Percentiles rank a stretch among this genome's conserved stretches.
phyloP scores from a whole-genome alignment of 2,888 invertebrate genomes.

The Eilema sororculum region DNA sequence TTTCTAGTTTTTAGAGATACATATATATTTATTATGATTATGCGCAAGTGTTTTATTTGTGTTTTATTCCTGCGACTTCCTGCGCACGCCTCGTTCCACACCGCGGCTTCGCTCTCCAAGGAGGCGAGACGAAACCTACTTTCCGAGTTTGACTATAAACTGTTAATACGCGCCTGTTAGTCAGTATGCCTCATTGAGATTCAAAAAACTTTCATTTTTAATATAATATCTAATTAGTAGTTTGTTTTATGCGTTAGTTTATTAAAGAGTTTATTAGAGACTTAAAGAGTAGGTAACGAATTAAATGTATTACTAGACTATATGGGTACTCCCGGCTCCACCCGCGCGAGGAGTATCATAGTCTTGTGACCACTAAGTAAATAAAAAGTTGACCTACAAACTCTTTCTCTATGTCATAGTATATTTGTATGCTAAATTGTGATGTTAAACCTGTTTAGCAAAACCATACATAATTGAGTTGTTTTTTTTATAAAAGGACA shows the following conservation, averaged over 20 bases:
- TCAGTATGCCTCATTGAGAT: not conserved
- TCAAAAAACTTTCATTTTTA: slow-evolving; percentile 6
- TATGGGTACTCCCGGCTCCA: not conserved
- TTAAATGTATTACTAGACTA: not conserved
- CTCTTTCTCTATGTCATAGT: too few relatives aligned
- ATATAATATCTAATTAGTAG: not conserved
- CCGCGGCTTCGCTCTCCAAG: slow-evolving; percentile 30
- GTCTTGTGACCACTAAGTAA: too few relatives aligned
- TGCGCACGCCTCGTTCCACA: slow-evolving; percentile 66
- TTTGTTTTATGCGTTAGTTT: not conserved
- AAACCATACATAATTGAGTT: too few relatives aligned
- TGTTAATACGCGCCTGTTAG: not conserved
- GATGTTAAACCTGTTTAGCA: too few relatives aligned
- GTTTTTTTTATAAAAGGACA: too few relatives aligned
- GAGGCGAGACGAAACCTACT: slow-evolving; percentile 27
- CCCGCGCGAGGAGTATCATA: not conserved
- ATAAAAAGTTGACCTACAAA: too few relatives aligned
- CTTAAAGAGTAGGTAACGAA: not conserved
- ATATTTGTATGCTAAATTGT: too few relatives aligned
- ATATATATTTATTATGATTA: not conserved
- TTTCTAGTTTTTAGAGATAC: not conserved
- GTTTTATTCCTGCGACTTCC: slow-evolving; percentile 48
- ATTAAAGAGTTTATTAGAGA: too few relatives aligned
- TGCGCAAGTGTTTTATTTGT: too few relatives aligned
- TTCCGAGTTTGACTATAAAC: not conserved